A percentile compares a stretch with the other conserved stretches of the same genome.
These are phyloP conservation scores for Automeris io DNA, from an alignment of 2,888 invertebrate species.

Conservation along the genomic window DNA sequence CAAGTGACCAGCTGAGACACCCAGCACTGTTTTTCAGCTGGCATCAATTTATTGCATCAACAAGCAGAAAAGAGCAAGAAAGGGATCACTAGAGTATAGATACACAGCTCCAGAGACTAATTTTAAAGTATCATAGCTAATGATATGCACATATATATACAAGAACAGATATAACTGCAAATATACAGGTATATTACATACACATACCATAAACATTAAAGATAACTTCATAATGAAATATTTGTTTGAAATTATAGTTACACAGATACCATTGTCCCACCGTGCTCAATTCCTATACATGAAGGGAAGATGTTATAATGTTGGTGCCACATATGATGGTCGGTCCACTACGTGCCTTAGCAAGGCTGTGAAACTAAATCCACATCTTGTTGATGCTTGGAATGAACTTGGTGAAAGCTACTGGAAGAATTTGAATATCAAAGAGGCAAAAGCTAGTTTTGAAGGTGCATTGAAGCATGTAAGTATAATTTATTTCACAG, in stretches of 20 bases:
- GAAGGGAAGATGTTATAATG: constrained; percentile 86
- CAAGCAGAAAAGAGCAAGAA: too few relatives aligned
- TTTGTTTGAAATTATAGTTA: constrained; percentile 26
- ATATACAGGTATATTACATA: too few relatives aligned
- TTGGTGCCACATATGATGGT: constrained; percentile 80
- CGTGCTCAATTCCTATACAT: constrained; percentile 81
- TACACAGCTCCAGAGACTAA: too few relatives aligned
- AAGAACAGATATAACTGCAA: too few relatives aligned
- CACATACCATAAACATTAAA: too few relatives aligned
- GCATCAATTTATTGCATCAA: too few relatives aligned
- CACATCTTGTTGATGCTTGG: constrained; percentile 89
- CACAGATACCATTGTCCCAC: constrained; percentile 42
- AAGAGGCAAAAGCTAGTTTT: constrained; percentile 89
- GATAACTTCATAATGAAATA: not conserved
- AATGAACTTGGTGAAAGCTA: constrained; percentile 93
- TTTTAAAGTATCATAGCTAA: too few relatives aligned
- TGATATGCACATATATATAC: too few relatives aligned
- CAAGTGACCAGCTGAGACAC: too few relatives aligned
- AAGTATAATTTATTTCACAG: constrained; percentile 26
- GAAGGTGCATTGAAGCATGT: constrained; percentile 85
- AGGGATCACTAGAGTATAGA: too few relatives aligned
- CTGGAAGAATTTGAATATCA: constrained; percentile 89
- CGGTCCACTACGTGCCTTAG: constrained; percentile 85
- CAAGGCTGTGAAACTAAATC: constrained; percentile 90
- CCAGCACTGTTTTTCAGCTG: too few relatives aligned